Percentiles rank a stretch among this genome's conserved stretches.
Conservation (phyloP, 2,797 vertebrate genomes). For the Pagetopsis macropterus region DNA sequence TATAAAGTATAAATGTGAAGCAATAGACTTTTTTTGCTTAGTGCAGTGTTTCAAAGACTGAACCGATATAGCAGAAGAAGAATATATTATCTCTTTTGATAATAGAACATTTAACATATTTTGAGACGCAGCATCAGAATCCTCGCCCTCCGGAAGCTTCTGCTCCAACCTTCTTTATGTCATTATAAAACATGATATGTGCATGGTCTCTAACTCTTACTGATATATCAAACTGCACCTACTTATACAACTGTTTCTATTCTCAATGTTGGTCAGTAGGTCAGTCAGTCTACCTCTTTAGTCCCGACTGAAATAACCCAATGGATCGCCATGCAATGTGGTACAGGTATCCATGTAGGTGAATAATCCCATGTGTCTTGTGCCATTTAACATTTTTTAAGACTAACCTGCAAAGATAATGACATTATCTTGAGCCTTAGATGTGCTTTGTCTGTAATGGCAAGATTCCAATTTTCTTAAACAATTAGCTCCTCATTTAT, state of each 20-base stretch:
- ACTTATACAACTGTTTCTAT: conserved; percentile 9
- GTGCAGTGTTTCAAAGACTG: conserved; percentile 23
- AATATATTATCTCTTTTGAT: conserved; percentile 33
- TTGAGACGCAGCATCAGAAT: conserved; percentile 18
- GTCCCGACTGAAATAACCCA: neutral
- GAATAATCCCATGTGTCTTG: neutral
- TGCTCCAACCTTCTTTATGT: conserved; percentile 19
- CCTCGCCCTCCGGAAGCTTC: conserved; percentile 15
- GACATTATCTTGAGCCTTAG: neutral
- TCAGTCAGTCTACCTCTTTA: neutral
- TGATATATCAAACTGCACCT: conserved; percentile 14
- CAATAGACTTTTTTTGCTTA: conserved; percentile 1
- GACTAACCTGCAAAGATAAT: neutral
- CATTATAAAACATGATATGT: conserved; percentile 22
- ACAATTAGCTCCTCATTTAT: no score
- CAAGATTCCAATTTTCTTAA: no score
- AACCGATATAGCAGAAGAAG: conserved; percentile 21
- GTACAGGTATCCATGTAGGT: neutral
- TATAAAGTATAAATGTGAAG: conserved; percentile 25
- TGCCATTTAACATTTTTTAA: neutral
- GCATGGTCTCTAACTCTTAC: conserved; percentile 23
- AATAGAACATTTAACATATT: conserved; percentile 40
- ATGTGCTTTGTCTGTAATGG: neutral
- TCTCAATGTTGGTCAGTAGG: neutral
- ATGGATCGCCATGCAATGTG: neutral